Base-by-base conservation (phyloP, 2,797 vertebrate genomes). In the Threskiornis aethiopicus region DNA sequence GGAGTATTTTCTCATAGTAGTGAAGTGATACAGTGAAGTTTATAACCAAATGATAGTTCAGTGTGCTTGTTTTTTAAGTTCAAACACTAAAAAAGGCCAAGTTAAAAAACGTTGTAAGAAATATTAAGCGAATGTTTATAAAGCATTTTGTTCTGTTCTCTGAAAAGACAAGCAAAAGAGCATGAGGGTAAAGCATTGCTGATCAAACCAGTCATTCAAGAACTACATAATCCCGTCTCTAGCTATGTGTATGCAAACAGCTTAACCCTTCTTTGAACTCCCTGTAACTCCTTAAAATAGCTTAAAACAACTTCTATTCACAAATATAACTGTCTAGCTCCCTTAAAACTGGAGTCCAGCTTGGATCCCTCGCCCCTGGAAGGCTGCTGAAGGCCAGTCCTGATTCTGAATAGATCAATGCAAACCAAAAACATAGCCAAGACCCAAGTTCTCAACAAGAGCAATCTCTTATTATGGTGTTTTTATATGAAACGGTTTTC, bases 241-340 rank as follows among this genome's bases (percentile, higher is more conserved):
- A 70, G 67, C 20, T 77, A 15, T 14, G 37, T 14, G 16, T 13
- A 25, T 62, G 66, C 46, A 82, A 62, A 89, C 52, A 92, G 82
- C 26, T 96, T 95, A 88, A 89, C 64, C 55, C 84, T 89, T 58
- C 84, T 87, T 78, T 75, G 72, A 89, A 84, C 86, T 82, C 58
- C 35, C 29, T 72, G 62, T 44, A 92, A 72, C 58, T 72, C 54
- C 76, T 89, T 76, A 69, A 72, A 87, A 83, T n/a, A 85, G 31
- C 55, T 92, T 88, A 76, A 84, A 93, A 37, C 46, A 78, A n/a
- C 70, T 42, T 81, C 65, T 86, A 16, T 86, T 88, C 80, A 79
- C 4, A 72, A 92, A 82, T 65, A 81, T 42, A 33, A 42, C 37
- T 39, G 17, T n/a, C 54, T 75, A 65, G 24, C 49, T 94, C 83